Evolutionary conservation across 2,888 invertebrate species (phyloP).

Genomic region (Endotricha flammealis): DNA sequence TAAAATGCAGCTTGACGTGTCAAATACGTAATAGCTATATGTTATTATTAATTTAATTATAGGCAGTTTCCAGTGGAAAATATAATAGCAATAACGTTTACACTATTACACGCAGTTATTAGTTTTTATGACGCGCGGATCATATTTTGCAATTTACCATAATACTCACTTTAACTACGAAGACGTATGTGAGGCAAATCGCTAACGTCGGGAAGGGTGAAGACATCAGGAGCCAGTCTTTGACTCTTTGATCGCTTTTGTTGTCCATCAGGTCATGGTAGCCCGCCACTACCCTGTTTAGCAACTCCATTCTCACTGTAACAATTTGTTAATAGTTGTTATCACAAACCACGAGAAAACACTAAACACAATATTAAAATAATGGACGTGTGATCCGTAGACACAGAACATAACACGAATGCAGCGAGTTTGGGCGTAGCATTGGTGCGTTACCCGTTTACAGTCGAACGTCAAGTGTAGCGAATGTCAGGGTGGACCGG

Average conservation of each 20-base stretch:
- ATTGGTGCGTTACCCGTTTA: conserved; percentile 27
- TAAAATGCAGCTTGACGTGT: conserved; percentile 1
- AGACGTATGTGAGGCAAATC: conserved; percentile 86
- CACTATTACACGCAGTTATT: conserved; percentile 10
- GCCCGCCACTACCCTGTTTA: conserved; percentile 78
- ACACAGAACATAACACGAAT: conserved; percentile 23
- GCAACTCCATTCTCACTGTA: conserved; percentile 79
- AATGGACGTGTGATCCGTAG: conserved; percentile 13
- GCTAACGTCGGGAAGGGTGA: conserved; percentile 87
- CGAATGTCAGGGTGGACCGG: conserved; percentile 62
- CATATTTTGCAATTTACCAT: conserved; percentile 1
- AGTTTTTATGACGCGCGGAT: conserved; percentile 13
- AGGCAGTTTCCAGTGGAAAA: conserved; percentile 19
- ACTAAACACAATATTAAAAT: conserved; percentile 3
- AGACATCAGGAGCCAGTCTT: conserved; percentile 89
- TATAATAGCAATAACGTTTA: conserved; percentile 13
- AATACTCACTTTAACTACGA: conserved; percentile 84
- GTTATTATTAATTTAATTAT: conserved; percentile 11
- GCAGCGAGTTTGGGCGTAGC: conserved; percentile 29
- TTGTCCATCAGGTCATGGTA: conserved; percentile 90
- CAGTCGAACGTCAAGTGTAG: conserved; percentile 35
- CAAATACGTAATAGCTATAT: background rate
- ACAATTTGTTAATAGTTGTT: conserved; percentile 35
- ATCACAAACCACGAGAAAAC: conserved; percentile 3
- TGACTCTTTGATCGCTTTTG: conserved; percentile 89